Evolutionary conservation across 2,888 invertebrate genomes (phyloP), one percentile per base, ranked within the genome.

Genomic region (Mystacides longicornis): DNA sequence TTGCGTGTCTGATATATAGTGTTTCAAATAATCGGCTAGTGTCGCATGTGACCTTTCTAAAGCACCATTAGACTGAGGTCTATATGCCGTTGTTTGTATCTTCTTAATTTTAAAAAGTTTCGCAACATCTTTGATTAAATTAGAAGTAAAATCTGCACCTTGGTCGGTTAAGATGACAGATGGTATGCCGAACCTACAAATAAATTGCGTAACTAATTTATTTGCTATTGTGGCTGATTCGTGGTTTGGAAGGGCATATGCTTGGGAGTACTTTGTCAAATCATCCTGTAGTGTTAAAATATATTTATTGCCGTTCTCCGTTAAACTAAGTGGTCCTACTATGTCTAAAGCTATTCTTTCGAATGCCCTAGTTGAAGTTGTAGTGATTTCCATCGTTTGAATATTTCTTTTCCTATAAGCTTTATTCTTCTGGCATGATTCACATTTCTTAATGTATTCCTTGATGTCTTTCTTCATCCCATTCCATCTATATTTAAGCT

Each of bases 131-230:
- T 65, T 64, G 1, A 69, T 52, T 18, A 67, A 14, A 14, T 62
- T 54, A 1, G 65, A 54, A 49, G 65, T 67, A 55, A 73, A 74
- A 56, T 77, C 78, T 59, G 78, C 77, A 62, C 73, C 75, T 54
- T 75, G 73, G 57, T 79, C 78, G 51, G 77, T 79, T 49, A 78
- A 78, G 57, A 79, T 78, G 27, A 76, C 77, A 42, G 68, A 78
- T 63, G 73, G 73, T 70, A 66, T 57, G 4, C 57, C 55, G 51
- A 59, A 48, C 59, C 59, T 19, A 66, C 62, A 23, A 63, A 64
- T 53, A 57, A 54, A 49, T 58, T 59, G 5, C 60, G 60, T 7
- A 66, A 61, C 23, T 37, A 59, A 51, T 61, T 62, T 1, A 2
- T 5, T 22, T 1, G 68, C 67, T 5, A 69, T 60, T 0, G 67